Percentiles rank a stretch among this genome's conserved stretches.
These are phyloP conservation scores for Xestoiulus laeticollis DNA, from an alignment of 2,888 invertebrate genomes.

Conservation along the genomic window DNA sequence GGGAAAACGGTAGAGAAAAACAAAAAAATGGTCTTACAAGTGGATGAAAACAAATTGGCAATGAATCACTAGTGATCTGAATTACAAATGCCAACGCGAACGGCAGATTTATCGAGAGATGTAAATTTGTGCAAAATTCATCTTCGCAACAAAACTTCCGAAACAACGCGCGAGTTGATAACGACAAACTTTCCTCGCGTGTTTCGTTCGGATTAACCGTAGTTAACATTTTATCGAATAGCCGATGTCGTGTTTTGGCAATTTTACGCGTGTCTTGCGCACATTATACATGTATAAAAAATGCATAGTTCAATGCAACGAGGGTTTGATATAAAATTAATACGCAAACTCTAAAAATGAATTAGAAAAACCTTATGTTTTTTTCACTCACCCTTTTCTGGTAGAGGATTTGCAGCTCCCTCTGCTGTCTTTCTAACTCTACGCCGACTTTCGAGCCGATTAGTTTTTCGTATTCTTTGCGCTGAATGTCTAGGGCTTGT, in stretches of 20 bases:
- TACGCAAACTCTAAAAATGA: background rate
- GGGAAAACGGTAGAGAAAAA: background rate
- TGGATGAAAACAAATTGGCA: background rate
- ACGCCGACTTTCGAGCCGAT: slow-evolving; percentile 71
- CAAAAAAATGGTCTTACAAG: background rate
- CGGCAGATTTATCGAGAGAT: background rate
- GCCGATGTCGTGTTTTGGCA: no score
- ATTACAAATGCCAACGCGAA: background rate
- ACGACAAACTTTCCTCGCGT: no score
- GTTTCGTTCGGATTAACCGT: no score
- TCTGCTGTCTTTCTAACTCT: slow-evolving; percentile 75
- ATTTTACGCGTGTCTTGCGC: no score
- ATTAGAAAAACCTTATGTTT: background rate
- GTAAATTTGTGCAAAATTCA: background rate
- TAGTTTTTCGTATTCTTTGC: slow-evolving; percentile 69
- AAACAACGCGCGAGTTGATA: no score
- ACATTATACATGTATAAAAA: no score
- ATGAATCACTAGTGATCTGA: background rate
- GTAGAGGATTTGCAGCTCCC: slow-evolving; percentile 74
- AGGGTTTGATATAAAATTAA: no score
- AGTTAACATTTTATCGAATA: no score
- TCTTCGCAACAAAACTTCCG: no score
- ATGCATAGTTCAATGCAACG: no score
- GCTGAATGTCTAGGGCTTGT: slow-evolving; percentile 72
- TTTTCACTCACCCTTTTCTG: slow-evolving; percentile 67